Percentiles rank a stretch among this genome's conserved stretches.
Evolutionary conservation across 1,140 invertebrate genomes (phyloP).

Genomic region (Zelostemma sp.): DNA sequence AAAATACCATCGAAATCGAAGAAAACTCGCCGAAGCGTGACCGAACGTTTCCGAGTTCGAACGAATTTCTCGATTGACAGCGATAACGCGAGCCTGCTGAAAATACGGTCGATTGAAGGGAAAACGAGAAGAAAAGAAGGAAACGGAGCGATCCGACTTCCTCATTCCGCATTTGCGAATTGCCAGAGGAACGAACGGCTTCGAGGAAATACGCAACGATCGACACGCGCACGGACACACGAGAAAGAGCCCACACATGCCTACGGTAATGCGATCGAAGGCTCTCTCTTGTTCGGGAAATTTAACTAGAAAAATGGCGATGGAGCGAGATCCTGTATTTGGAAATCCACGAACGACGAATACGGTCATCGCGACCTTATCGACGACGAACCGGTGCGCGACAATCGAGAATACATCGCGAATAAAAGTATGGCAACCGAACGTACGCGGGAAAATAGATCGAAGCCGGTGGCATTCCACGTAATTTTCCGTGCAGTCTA

Average conservation of each 20-base stretch:
- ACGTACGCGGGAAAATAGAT: slow-evolving; percentile 24
- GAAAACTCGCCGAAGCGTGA: too few relatives aligned
- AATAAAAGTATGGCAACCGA: neutral
- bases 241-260: neutral
- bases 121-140: neutral
- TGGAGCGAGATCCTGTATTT: neutral
- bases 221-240: neutral
- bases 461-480: slow-evolving; percentile 25
- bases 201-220: too few relatives aligned
- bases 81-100: neutral
- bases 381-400: slow-evolving; percentile 28
- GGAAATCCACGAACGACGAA: neutral
- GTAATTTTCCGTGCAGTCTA: neutral
- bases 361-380: slow-evolving; percentile 11
- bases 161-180: slow-evolving; percentile 1
- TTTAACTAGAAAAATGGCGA: slow-evolving; percentile 11
- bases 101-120: neutral
- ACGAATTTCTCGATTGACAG: neutral
- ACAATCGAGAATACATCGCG: slow-evolving; percentile 32
- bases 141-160: slow-evolving; percentile 5
- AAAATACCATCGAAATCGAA: too few relatives aligned
- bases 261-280: slow-evolving; percentile 6
- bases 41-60: too few relatives aligned
- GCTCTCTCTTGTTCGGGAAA: neutral
- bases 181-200: neutral